Conservation (phyloP, 92 coral and sea anemone genomes). For the Porites evermanni region DNA sequence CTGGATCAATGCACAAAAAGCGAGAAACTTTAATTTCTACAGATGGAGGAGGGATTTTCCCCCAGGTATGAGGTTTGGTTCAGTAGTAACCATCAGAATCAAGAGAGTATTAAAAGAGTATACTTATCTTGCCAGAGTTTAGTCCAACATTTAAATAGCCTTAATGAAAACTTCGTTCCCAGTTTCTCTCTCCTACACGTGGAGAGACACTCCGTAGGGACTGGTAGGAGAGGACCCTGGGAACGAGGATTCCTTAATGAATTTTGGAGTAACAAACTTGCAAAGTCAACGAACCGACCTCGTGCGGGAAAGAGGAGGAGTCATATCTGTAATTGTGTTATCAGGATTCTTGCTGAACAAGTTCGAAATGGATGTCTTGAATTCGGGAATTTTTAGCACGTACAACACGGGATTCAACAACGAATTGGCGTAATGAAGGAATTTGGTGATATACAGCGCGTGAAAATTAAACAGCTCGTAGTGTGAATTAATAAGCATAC, state of each 20-base stretch:
- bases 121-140: neutral
- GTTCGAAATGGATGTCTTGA: slow-evolving; percentile 14
- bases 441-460: slow-evolving; percentile 19
- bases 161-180: no score
- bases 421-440: slow-evolving; percentile 33
- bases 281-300: slow-evolving; percentile 1
- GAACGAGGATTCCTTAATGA: neutral
- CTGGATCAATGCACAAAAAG: no score
- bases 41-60: no score
- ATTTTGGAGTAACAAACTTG: neutral
- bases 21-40: no score
- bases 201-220: no score
- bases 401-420: slow-evolving; percentile 32
- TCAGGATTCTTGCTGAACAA: slow-evolving; percentile 1
- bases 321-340: neutral
- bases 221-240: no score
- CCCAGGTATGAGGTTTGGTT: no score
- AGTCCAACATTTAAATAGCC: neutral
- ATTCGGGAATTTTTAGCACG: slow-evolving; percentile 31
- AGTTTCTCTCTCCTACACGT: no score
- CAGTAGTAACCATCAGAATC: no score
- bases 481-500: neutral
- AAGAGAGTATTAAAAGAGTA: no score
- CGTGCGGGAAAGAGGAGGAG: neutral
- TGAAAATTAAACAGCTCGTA: neutral